A percentile compares a stretch with the other conserved stretches of the same genome.
Conservation (phyloP, 2,888 invertebrate species). For the Cremastinae sp. region DNA sequence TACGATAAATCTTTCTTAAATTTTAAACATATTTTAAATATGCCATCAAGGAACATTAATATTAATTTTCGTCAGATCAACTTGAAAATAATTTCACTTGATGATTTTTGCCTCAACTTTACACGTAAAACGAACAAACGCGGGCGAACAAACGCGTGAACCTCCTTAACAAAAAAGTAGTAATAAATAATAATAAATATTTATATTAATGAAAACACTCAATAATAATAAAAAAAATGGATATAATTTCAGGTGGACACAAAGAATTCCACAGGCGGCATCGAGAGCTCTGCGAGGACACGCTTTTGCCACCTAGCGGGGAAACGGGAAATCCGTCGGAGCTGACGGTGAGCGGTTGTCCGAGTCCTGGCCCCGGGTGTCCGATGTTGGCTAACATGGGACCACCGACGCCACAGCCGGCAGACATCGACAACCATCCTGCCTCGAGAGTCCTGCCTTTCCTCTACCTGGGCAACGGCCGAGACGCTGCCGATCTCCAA, state of each 20-base stretch:
- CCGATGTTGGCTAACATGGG: slow-evolving; percentile 73
- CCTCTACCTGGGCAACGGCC: slow-evolving; percentile 91
- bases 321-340: slow-evolving; percentile 65
- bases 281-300: slow-evolving; percentile 88
- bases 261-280: slow-evolving; percentile 87
- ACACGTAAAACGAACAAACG: no score
- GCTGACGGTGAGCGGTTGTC: slow-evolving; percentile 80
- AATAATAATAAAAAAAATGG: neutral
- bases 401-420: slow-evolving; percentile 74
- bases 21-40: no score
- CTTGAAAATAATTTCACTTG: no score
- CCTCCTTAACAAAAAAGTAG: no score
- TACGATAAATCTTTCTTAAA: no score
- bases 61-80: no score
- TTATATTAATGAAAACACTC: slow-evolving; percentile 23
- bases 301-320: slow-evolving; percentile 81
- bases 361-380: slow-evolving; percentile 77
- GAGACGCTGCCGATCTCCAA: slow-evolving; percentile 88
- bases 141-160: no score
- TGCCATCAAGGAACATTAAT: no score
- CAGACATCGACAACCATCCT: slow-evolving; percentile 88
- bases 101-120: no score
- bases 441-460: slow-evolving; percentile 90
- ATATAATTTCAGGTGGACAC: slow-evolving; percentile 84
- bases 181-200: no score